Evolutionary conservation across 2,888 invertebrate species (phyloP), one percentile per base, ranked within the genome.

Genomic region (Metalampra italica): DNA sequence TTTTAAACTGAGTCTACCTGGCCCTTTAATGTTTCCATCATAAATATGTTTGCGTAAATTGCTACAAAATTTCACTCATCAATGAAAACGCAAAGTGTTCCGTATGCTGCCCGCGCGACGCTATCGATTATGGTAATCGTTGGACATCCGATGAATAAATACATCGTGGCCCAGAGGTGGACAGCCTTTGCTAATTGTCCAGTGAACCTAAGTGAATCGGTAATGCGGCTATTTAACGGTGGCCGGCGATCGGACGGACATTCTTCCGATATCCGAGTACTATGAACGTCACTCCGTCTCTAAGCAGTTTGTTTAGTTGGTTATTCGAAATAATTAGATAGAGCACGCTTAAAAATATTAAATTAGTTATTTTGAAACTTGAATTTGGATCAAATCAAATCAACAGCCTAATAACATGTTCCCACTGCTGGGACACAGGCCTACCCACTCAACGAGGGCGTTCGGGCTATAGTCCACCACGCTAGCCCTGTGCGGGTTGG

Each of bases 141-240:
- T 80, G 75, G 72, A 85, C 88, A 87, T 85, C 85, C 86, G 88
- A 87, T 88, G 87, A 89, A 89, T 89, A 85, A 79, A 85, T 84
- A 85, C 80, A 79, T 68, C 75, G 75, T 68, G 70, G 74, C 78
- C 75, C 78, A 84, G 83, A 87, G 88, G 88, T 89, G 80, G 85
- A 86, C 88, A 88, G 86, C 88, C 88, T 88, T 85, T 84, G 82
- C 88, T 89, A 89, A 88, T 89, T 88, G 87, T 84, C 79, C 84
- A 79, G 76, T 84, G 83, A 83, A 85, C 86, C 69, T 83, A 71
- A 68, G 74, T 85, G 87, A 86, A 84, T 86, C 82, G 82, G 71
- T 85, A 82, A 85, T 82, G 73, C 62, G 71, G 63, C 66, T 75
- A 68, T 71, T 82, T 81, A 79, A 80, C 79, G 73, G 79, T 77